Evolutionary conservation across 2,113 vertebrate species (phyloP).

Genomic region (Casuarius casuarius): DNA sequence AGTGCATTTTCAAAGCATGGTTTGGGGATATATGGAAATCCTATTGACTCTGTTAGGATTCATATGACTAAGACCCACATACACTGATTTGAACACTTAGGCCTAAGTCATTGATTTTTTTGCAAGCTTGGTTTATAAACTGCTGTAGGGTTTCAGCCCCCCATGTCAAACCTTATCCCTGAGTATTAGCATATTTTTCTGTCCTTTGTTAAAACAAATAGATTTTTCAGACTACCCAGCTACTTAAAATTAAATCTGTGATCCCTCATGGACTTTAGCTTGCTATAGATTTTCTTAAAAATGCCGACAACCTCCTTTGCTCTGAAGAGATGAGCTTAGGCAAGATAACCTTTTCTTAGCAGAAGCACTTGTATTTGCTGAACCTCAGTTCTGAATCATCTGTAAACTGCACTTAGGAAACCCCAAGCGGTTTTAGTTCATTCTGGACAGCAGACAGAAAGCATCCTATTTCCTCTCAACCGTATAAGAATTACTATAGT

Average conservation of each 20-base stretch:
- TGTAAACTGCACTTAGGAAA: neutral
- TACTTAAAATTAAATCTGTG: neutral
- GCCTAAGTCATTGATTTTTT: slow-evolving; percentile 22
- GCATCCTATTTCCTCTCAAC: neutral
- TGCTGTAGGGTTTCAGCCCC: neutral
- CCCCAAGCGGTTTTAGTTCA: neutral
- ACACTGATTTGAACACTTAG: neutral
- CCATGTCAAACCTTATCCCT: neutral
- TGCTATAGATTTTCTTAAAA: slow-evolving; percentile 42
- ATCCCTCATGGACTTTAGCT: neutral
- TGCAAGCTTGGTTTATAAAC: neutral
- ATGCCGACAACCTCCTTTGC: neutral
- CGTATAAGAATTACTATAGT: neutral
- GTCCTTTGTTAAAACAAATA: slow-evolving; percentile 16
- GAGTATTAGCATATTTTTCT: slow-evolving; percentile 35
- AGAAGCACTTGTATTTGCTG: neutral
- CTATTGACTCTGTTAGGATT: neutral
- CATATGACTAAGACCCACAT: neutral
- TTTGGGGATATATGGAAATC: slow-evolving; percentile 14
- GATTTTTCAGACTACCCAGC: neutral
- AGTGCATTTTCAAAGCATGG: neutral
- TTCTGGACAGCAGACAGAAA: neutral
- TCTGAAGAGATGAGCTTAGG: neutral
- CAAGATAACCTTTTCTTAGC: neutral
- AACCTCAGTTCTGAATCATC: neutral